Base-by-base conservation (phyloP, 2,113 vertebrate genomes). In the Triplophysa dalaica region DNA sequence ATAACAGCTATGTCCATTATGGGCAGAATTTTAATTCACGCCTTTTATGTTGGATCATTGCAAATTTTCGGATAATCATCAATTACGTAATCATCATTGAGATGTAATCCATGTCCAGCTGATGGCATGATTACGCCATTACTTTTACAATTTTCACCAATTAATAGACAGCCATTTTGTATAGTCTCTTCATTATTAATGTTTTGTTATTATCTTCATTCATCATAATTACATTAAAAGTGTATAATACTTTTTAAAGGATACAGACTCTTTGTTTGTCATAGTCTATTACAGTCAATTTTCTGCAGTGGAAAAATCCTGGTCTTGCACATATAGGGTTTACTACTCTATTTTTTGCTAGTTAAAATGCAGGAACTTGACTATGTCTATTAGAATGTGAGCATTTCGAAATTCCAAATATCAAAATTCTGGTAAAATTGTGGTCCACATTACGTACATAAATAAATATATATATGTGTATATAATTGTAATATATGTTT, bases 51-150 rank as follows among this genome's bases (percentile, higher is more conserved):
- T 65, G 33, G 63, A 69, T 22, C 43, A 50, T 17, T 24, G 21
- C 5, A 16, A 43, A 48, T 24, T 48, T 24, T 69, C 21, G 54
- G 19, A 58, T 21, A 19, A 58, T 21, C 19, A 58, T 17, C 17
- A 11, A 58, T 24, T n/a, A n/a, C 29, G 68, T 54, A 70, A 70
- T 70, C 48, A 52, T 54, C 19, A 58, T n/a, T 58, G 16, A 58
- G n/a, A 21, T 52, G 21, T 17, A 54, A 70, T 54, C 16, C 24
- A 70, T 70, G 24, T 52, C 6, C 6, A 45, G 45, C 67, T 52
- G 67, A 69, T 52, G 16, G 68, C 68, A 10, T 54, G 17, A 29
- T 54, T 33, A 69, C 2, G 48, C 41, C 43, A 50, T 17, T 69
- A 21, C 6, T 17, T 68, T 7, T 48, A 11, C 19, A 38, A 29